Evolutionary conservation across 92 coral and sea anemone species (phyloP), one percentile per base, ranked within the genome.

Genomic region (Phenganax marumi): DNA sequence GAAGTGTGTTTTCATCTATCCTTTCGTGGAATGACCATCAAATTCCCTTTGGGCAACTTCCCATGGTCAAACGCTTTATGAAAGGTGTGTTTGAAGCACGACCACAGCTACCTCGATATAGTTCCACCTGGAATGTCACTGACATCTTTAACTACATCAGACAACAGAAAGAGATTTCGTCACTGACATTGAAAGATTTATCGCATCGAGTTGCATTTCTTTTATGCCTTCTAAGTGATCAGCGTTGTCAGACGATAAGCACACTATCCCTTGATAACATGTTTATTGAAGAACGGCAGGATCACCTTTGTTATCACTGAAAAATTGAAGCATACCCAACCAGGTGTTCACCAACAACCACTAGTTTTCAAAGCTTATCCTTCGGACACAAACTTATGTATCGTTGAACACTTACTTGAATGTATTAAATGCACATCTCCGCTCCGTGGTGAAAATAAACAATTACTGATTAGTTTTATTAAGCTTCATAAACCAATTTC

Each of bases 21-120:
- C 53, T 79, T 48, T 79, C 60, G 19, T 48, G 56, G 13, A 39
- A 49, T 2, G 39, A 72, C 22, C 8, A 12, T 19, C 2, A 46
- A 16, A 52, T 46, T 8, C 81, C 90, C 10, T 87, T 84, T 84
- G 90, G 90, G 18, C 85, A 87, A 48, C 71, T 87, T 22, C 90
- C 85, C 22, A 57, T 80, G 50, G 88, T 88, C 14, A 61, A 21
- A 52, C 76, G 85, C 10, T 87, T 84, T 62, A 78, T 87, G 85
- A 87, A 84, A 78, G 88, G 91, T 19, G 43, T 84, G 3, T 79
- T 78, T 52, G 85, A 87, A 53, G 74, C 73, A 22, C 60, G 90
- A 39, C 82, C 84, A 14, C 68, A 74, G 3, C 47, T 87, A 13
- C 90, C 87, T 14, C 78, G 82, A 58, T 70, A 84, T 39, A 77